phyloP scores from a whole-genome alignment of 2,113 vertebrate species.

The Myotis brandtii region DNA sequence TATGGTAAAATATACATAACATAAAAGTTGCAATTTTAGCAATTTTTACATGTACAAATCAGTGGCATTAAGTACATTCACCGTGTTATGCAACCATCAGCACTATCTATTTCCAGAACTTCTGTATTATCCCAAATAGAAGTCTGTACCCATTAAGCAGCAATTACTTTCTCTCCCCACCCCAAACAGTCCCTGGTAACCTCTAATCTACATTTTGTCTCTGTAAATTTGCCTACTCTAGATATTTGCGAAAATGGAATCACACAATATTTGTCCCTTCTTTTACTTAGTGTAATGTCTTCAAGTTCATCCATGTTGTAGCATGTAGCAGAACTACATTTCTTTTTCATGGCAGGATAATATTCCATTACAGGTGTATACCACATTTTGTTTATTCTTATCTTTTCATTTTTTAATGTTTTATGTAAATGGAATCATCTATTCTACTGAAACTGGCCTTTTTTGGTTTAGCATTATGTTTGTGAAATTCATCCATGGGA shows the following conservation, averaged over 20 bases:
- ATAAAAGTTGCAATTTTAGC: not conserved
- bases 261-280: not conserved
- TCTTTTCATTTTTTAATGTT: too few relatives aligned
- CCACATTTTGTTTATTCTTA: not conserved
- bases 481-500: not conserved
- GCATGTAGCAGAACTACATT: not conserved
- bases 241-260: not conserved
- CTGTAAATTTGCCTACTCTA: not conserved
- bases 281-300: constrained; percentile 1
- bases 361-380: not conserved
- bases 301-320: not conserved
- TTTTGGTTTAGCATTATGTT: not conserved
- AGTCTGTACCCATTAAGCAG: not conserved
- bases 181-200: not conserved
- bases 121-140: not conserved
- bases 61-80: not conserved
- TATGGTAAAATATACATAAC: not conserved
- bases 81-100: not conserved
- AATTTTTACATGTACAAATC: not conserved
- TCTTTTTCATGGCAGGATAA: not conserved
- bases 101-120: not conserved
- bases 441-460: too few relatives aligned
- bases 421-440: too few relatives aligned
- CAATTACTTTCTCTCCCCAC: not conserved
- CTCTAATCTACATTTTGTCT: not conserved